phyloP scores from a whole-genome alignment of 1,140 invertebrate species.

The Cydia strobilella region DNA sequence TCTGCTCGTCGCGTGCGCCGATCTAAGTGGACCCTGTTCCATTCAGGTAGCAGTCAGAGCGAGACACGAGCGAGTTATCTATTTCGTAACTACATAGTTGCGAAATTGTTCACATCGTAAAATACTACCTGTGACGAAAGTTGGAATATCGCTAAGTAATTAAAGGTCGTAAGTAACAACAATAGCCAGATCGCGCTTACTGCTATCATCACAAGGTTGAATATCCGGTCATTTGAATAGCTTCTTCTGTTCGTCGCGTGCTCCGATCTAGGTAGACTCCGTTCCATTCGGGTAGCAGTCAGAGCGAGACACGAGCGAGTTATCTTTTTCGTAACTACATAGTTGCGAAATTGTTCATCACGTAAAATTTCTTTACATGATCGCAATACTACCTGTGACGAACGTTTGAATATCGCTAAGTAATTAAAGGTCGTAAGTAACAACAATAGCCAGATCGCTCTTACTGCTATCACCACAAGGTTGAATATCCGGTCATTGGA shows the following conservation, averaged over 20 bases:
- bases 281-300: conserved; percentile 43
- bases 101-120: too few relatives aligned
- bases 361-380: too few relatives aligned
- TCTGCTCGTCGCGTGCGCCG: conserved; percentile 54
- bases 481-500: conserved; percentile 41
- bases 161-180: conserved; percentile 1
- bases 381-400: too few relatives aligned
- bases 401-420: too few relatives aligned
- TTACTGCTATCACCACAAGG: neutral
- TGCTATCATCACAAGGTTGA: neutral
- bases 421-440: neutral
- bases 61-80: conserved; percentile 43
- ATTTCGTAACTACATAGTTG: too few relatives aligned
- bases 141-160: too few relatives aligned
- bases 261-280: conserved; percentile 49
- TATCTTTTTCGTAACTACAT: too few relatives aligned
- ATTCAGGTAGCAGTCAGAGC: conserved; percentile 42
- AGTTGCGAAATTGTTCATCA: too few relatives aligned
- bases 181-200: neutral
- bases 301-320: conserved; percentile 54
- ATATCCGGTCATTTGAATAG: conserved; percentile 47
- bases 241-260: conserved; percentile 61
- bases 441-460: neutral
- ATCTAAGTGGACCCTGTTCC: too few relatives aligned
- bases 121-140: too few relatives aligned